Conservation (phyloP, 2,888 invertebrate species). For the Nomada ruficornis region DNA sequence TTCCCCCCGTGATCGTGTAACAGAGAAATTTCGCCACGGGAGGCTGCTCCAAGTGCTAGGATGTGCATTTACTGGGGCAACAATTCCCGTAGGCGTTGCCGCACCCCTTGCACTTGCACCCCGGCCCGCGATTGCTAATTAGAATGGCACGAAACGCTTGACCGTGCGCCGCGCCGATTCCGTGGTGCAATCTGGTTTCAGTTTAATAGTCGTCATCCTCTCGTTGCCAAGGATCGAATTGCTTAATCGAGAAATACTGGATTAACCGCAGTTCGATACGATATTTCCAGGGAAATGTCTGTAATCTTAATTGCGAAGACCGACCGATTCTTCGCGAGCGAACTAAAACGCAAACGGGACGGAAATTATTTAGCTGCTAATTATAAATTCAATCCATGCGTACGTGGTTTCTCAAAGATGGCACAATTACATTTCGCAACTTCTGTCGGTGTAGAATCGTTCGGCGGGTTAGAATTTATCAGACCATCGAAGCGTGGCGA, state of each 20-base stretch:
- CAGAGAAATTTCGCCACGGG: slow-evolving; percentile 53
- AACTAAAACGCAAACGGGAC: too few species aligned
- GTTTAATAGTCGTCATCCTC: slow-evolving; percentile 26
- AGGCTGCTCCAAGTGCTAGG: slow-evolving; percentile 39
- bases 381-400: too few species aligned
- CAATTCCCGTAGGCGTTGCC: slow-evolving; percentile 61
- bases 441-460: slow-evolving; percentile 8
- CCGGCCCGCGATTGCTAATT: slow-evolving; percentile 57
- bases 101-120: slow-evolving; percentile 41
- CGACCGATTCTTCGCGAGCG: too few species aligned
- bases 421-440: not conserved
- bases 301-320: too few species aligned
- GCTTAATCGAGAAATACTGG: too few species aligned
- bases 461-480: slow-evolving; percentile 45
- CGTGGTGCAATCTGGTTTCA: slow-evolving; percentile 46
- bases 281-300: not conserved
- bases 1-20: slow-evolving; percentile 48
- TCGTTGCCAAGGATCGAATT: not conserved
- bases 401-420: slow-evolving; percentile 1
- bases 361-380: not conserved
- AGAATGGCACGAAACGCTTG: slow-evolving; percentile 62
- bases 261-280: not conserved
- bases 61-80: slow-evolving; percentile 55
- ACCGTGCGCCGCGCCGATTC: slow-evolving; percentile 44
- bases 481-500: slow-evolving; percentile 15